Base-by-base conservation (phyloP, 2,113 vertebrate genomes). In the Pongo pygmaeus region DNA sequence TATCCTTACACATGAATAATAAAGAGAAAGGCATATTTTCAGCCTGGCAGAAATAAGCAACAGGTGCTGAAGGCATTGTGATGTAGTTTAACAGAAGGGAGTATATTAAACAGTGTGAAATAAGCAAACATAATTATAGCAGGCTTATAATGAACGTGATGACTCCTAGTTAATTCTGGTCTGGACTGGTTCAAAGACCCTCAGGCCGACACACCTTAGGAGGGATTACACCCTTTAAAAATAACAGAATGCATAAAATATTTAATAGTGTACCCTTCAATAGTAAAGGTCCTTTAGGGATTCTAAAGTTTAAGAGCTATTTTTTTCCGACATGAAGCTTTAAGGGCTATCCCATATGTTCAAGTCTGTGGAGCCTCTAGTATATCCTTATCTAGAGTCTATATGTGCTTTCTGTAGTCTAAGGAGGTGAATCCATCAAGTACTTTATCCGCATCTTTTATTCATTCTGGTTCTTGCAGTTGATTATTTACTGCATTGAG, bases 211-310 rank as follows among this genome's bases (percentile, higher is more conserved):
- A 93, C 13, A 75, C 48, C 80, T 80, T 96, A 74, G 59, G 61
- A 93, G n/a, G 67, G 80, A 96, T 92, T 89, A 84, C 27, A 46
- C 55, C 52, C 83, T 96, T 97, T 89, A 88, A 85, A 97, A 96
- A 95, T 96, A 95, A 84, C n/a, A 92, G 64, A 96, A 97, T 96
- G 38, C 38, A 90, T 84, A 94, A 93, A 94, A 84, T 77, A 92
- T 97, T 97, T 97, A 90, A 90, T 50, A 80, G 80, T 52, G 16
- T 93, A 70, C 64, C 8, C 75, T 94, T 94, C 40, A 77, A 80
- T 59, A 61, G 48, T 83, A 93, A 95, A 85, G 93, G 46, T 83
- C 84, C 84, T 89, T 92, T 10, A 88, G 64, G 90, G 84, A 92
- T 95, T 94, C 96, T 97, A 89, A 92, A 95, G 20, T 59, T 88